These are phyloP conservation scores for Dreissena polymorpha DNA, from an alignment of 1,140 invertebrate species.

Conservation along the genomic window DNA sequence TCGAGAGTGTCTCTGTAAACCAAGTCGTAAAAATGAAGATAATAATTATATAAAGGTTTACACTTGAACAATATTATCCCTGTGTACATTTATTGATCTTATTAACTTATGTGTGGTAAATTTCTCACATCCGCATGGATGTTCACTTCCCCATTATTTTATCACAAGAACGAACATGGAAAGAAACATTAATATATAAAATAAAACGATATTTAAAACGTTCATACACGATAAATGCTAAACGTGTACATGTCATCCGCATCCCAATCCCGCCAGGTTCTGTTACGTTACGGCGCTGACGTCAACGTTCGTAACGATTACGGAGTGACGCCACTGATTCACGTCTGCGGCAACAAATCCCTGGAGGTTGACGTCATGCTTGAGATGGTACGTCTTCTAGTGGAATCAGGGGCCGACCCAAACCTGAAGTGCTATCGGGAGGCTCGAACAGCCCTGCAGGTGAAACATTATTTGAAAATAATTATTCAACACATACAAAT, in stretches of 20 bases:
- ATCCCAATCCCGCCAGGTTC: conserved; percentile 19
- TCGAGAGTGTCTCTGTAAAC: no score
- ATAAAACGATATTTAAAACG: neutral
- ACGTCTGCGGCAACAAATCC: conserved; percentile 26
- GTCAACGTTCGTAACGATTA: conserved; percentile 49
- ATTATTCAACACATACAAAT: no score
- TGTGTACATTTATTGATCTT: no score
- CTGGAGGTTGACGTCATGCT: conserved; percentile 1
- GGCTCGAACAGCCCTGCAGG: conserved; percentile 59
- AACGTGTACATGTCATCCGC: neutral
- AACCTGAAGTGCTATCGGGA: conserved; percentile 47
- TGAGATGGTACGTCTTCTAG: conserved; percentile 46
- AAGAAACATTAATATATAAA: neutral
- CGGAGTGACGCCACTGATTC: conserved; percentile 60
- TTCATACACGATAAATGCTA: neutral
- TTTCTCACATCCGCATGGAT: no score
- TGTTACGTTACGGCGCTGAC: conserved; percentile 54
- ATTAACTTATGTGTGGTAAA: no score
- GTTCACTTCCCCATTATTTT: no score
- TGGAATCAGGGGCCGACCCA: conserved; percentile 53
- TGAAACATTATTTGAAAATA: neutral
- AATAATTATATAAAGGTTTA: no score
- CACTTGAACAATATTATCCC: no score
- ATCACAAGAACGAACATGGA: no score
- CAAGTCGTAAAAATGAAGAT: no score